Evolutionary conservation across 2,113 vertebrate genomes (phyloP), one percentile per base, ranked within the genome.

Genomic region (Prolemur simus): DNA sequence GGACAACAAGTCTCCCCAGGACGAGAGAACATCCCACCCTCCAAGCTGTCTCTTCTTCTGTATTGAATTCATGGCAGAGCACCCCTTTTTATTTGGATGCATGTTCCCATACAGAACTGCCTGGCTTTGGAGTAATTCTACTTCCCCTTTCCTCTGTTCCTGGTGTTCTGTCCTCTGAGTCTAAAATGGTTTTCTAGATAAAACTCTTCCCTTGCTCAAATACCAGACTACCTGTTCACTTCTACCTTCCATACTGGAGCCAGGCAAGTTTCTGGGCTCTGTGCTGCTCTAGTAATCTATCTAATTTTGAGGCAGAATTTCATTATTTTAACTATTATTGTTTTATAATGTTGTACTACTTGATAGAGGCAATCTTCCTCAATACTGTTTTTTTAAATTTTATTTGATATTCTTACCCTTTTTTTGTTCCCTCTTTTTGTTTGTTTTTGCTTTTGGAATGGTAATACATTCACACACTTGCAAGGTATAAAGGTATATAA

Each of bases 381-480:
- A 27, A 23, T 58, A 56, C 17, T 52, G 3, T 32, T 29, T 52
- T 29, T 76, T 80, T 23, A 13, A 39, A 52, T 58, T 73, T 37
- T 66, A 18, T 85, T 45, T 5, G 18, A 37, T 84, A 23, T 29
- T 91, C 60, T 87, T 66, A 37, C 4, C 32, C 34, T 73, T 78
- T 74, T 49, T 56, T 71, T n/a, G 25, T 63, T 39, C 42, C 29
- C 23, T 88, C n/a, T 89, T 56, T 77, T 66, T 87, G 11, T 80
- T 94, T 64, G 5, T 85, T 91, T 95, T 47, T 94, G 34, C 27
- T 82, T 89, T 87, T 76, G 39, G 15, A 89, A 81, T 89, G 45
- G 21, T 49, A 49, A 63, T 60, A 56, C 21, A 92, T 45, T 88
- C 29, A 56, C 39, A 66, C 2, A 39, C 9, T 89, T 92, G 49